Evolutionary conservation across 2,113 vertebrate genomes (phyloP).

Genomic region (Pampusana beccarii): DNA sequence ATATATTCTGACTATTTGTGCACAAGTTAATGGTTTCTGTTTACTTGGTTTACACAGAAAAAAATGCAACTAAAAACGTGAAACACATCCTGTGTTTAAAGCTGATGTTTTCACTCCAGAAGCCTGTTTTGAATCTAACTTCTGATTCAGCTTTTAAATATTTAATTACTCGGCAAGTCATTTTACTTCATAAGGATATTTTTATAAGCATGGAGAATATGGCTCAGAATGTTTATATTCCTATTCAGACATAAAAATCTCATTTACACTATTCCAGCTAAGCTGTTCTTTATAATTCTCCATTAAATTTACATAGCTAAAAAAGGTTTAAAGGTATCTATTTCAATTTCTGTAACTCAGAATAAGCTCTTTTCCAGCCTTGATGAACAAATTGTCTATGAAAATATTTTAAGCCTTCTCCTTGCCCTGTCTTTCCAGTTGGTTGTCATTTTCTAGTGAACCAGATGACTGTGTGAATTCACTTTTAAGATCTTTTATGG

Average conservation of each 20-base stretch:
- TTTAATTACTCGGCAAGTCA: background rate
- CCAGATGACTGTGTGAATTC: background rate
- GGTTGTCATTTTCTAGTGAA: background rate
- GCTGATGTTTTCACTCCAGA: background rate
- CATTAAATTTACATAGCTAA: background rate
- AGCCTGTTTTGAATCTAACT: background rate
- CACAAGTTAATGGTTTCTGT: background rate
- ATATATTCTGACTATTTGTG: background rate
- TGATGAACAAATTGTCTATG: background rate
- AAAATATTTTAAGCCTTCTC: background rate
- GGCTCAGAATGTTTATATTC: background rate
- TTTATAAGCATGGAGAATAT: background rate
- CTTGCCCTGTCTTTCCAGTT: background rate
- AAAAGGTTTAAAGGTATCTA: background rate
- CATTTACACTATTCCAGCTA: background rate
- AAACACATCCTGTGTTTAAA: background rate
- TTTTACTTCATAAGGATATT: background rate
- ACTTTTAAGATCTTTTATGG: background rate
- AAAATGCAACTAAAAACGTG: background rate
- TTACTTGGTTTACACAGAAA: background rate
- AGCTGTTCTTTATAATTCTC: background rate
- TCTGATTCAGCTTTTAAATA: background rate
- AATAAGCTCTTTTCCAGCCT: slow-evolving; percentile 1
- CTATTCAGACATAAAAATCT: background rate
- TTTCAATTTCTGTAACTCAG: background rate